Evolutionary conservation across 1,140 invertebrate genomes (phyloP).

Genomic region (Mizuhopecten yessoensis): DNA sequence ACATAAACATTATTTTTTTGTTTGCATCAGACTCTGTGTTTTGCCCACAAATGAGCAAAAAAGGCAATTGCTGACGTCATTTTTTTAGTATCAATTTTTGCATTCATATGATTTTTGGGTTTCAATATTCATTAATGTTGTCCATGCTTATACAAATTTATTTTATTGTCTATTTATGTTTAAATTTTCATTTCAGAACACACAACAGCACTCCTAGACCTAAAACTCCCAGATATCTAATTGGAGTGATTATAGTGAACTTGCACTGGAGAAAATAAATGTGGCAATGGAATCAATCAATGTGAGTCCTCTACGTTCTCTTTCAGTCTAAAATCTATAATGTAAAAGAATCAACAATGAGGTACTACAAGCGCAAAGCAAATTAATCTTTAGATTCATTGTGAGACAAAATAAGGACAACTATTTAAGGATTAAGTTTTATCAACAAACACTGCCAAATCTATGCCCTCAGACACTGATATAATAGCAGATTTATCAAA

Average conservation of each 20-base stretch:
- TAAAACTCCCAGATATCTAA: background rate
- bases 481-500: constrained; percentile 19
- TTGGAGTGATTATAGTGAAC: background rate
- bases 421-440: constrained; percentile 20
- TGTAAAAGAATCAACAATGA: constrained; percentile 4
- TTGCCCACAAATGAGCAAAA: no score
- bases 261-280: background rate
- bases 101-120: no score
- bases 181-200: no score
- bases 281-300: background rate
- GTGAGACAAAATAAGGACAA: constrained; percentile 3
- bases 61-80: no score
- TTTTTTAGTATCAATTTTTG: no score
- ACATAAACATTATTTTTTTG: no score
- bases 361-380: constrained; percentile 15
- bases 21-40: no score
- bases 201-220: background rate
- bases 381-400: background rate
- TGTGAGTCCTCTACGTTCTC: constrained; percentile 1
- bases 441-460: background rate
- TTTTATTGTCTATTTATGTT: no score
- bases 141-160: no score
- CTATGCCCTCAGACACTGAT: no score
- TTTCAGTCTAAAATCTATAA: background rate
- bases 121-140: no score